Conservation (phyloP, 2,888 invertebrate species). For the Lottia gigantea region DNA sequence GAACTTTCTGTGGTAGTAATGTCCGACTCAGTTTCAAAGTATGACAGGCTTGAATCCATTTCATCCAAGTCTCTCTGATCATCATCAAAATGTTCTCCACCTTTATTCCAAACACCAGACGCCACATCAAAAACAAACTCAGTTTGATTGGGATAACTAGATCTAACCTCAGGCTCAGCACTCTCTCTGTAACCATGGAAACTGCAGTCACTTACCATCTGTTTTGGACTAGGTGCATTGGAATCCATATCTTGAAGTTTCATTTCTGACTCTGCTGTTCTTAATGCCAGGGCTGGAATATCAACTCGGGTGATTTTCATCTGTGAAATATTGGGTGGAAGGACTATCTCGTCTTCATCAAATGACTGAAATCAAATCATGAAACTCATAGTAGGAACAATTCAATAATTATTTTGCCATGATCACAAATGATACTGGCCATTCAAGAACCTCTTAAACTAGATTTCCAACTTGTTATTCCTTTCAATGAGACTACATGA, state of each 20-base stretch:
- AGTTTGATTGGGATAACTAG: background rate
- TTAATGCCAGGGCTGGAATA: slow-evolving; percentile 15
- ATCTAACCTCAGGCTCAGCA: background rate
- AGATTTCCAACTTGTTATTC: too few species aligned
- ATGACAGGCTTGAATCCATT: background rate
- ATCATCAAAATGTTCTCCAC: background rate
- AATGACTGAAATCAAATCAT: slow-evolving; percentile 10
- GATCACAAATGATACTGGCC: too few species aligned
- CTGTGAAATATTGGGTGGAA: slow-evolving; percentile 14
- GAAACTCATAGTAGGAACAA: too few species aligned
- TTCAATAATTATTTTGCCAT: too few species aligned
- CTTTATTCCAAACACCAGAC: background rate
- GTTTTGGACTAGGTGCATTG: background rate
- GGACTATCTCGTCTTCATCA: slow-evolving; percentile 17
- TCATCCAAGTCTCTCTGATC: background rate
- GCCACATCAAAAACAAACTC: background rate
- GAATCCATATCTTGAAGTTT: background rate
- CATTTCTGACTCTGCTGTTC: background rate
- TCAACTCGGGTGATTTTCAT: slow-evolving; percentile 27
- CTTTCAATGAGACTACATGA: too few species aligned
- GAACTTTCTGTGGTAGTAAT: background rate
- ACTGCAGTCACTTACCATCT: background rate
- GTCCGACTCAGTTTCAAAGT: background rate
- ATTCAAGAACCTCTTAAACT: too few species aligned
- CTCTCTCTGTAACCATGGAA: background rate